phyloP scores from a whole-genome alignment of 2,888 invertebrate species.

The Homarus gammarus region DNA sequence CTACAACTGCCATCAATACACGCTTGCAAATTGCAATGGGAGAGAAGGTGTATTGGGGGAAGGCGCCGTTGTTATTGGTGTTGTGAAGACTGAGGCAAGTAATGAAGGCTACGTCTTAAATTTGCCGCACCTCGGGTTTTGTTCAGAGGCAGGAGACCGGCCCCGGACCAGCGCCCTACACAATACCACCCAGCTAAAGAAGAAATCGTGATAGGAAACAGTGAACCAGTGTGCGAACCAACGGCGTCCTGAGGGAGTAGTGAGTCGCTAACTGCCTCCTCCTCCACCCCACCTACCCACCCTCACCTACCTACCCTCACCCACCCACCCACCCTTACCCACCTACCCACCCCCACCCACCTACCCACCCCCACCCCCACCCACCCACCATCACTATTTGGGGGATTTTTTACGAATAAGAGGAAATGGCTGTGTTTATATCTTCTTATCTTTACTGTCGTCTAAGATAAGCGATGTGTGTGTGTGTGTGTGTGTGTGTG shows the following conservation, averaged over 20 bases:
- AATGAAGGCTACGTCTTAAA: constrained; percentile 54
- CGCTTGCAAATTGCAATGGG: constrained; percentile 66
- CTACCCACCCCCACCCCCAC: no score
- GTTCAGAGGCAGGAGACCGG: constrained; percentile 47
- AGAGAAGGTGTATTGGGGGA: constrained; percentile 60
- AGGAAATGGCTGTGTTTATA: no score
- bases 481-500: neutral
- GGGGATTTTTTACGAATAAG: no score
- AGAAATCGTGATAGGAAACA: constrained; percentile 48
- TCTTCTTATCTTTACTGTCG: no score
- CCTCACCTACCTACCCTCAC: no score
- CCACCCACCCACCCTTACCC: no score
- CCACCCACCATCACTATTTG: no score
- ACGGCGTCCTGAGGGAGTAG: no score
- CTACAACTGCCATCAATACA: constrained; percentile 59
- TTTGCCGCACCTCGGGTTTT: constrained; percentile 59
- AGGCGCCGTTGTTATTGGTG: constrained; percentile 45
- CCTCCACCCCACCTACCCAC: no score
- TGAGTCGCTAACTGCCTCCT: constrained; percentile 11
- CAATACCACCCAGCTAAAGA: constrained; percentile 44
- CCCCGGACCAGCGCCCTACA: constrained; percentile 29
- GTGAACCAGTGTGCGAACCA: constrained; percentile 47
- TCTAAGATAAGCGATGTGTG: no score
- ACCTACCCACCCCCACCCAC: no score
- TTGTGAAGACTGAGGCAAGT: constrained; percentile 36